Conservation (phyloP, 2,888 invertebrate genomes). For the Acleris laterana region DNA sequence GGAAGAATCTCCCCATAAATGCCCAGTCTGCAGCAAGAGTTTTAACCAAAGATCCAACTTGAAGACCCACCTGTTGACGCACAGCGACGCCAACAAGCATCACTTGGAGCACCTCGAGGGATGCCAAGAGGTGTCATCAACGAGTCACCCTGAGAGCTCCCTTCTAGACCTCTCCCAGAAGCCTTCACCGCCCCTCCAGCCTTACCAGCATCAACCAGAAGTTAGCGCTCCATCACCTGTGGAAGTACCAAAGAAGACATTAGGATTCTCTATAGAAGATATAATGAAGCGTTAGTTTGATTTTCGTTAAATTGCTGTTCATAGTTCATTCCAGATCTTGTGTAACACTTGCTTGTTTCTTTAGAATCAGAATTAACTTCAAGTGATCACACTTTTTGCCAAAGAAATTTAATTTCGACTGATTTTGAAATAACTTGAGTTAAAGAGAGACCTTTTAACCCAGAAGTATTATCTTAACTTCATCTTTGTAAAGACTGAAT, state of each 20-base stretch:
- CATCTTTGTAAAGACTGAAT: conserved; percentile 73
- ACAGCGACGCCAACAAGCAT: conserved; percentile 87
- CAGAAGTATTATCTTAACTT: conserved; percentile 46
- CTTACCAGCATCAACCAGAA: conserved; percentile 57
- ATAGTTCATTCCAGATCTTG: conserved; percentile 40
- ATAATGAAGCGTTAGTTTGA: conserved; percentile 91
- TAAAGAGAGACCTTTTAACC: conserved; percentile 2
- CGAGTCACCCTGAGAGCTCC: conserved; percentile 77
- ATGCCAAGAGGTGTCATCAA: conserved; percentile 81
- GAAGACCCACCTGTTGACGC: conserved; percentile 94
- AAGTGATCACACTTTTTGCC: conserved; percentile 49
- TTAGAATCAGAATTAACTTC: conserved; percentile 11
- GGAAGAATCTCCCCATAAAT: conserved; percentile 97
- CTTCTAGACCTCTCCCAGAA: conserved; percentile 85
- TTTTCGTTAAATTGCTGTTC: conserved; percentile 40
- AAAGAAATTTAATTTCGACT: conserved; percentile 64
- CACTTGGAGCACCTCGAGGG: conserved; percentile 79
- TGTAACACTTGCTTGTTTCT: conserved; percentile 45
- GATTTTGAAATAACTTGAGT: conserved; percentile 35
- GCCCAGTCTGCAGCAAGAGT: conserved; percentile 93
- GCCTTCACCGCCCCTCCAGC: conserved; percentile 64
- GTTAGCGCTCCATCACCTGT: conserved; percentile 67
- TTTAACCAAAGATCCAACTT: conserved; percentile 97
- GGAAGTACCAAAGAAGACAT: conserved; percentile 72
- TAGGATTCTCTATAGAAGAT: conserved; percentile 94